These are phyloP conservation scores for Oncorhynchus kisutch DNA, from an alignment of 2,113 vertebrate species.

Conservation along the genomic window DNA sequence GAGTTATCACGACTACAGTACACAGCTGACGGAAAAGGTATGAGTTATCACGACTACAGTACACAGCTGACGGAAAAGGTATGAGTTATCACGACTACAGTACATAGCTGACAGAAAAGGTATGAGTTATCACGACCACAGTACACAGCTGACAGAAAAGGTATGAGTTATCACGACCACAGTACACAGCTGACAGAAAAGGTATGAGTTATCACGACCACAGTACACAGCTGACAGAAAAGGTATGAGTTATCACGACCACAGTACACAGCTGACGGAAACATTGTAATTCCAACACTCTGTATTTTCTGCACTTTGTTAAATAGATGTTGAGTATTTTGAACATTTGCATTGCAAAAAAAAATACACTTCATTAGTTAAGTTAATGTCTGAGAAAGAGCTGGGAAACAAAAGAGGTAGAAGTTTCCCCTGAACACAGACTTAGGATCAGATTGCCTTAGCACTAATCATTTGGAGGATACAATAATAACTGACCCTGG, in stretches of 20 bases:
- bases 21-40: background rate
- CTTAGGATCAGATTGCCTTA: background rate
- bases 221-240: background rate
- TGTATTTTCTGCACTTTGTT: background rate
- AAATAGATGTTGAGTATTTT: no score
- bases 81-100: no score
- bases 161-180: background rate
- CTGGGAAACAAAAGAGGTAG: conserved; percentile 29
- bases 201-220: background rate
- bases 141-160: background rate
- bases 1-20: no score
- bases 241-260: background rate
- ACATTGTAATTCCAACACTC: background rate
- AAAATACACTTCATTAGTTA: no score
- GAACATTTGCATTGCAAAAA: no score
- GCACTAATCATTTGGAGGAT: background rate
- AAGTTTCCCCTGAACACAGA: conserved; percentile 43
- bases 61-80: background rate
- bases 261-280: background rate
- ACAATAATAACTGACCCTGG: background rate
- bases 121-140: no score
- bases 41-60: no score
- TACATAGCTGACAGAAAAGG: background rate
- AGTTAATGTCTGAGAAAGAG: background rate
- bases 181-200: background rate